Base-by-base conservation (phyloP, 2,888 invertebrate species). In the Cosmorhoe ocellata region DNA sequence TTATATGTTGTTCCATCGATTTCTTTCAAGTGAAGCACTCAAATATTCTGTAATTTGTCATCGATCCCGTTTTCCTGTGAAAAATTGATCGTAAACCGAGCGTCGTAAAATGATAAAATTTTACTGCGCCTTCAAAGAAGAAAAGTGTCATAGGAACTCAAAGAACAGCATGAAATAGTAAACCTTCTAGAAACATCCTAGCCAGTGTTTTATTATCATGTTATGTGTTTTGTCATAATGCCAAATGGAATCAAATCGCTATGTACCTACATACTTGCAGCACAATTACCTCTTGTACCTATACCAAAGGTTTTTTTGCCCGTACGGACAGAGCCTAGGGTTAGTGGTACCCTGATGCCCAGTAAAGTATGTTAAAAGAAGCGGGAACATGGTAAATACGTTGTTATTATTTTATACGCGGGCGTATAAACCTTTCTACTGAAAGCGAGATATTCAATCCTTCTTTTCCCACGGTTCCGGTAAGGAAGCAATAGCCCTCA, bases 401-500 rank as follows among this genome's bases (percentile, higher is more conserved):
- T 54, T 37, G 31, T 32, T 47, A 51, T 56, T 68, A 69, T 66
- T 66, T 64, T 41, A 70, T 65, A 55, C 51, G 59, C 44, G 14
- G 32, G 11, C 24, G 14, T 27, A 27, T 28, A 18, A 54, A 58
- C 63, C 63, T 59, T 49, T 58, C 54, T 51, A 63, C 53, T 51
- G 57, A 64, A 63, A 43, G 36, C 33, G 36, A 26, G 52, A 61
- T 64, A 70, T 66, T 67, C 61, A 64, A 70, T 65, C 59, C 51
- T 59, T 14, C 27, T 32, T 1, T 43, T 34, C 12, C n/a, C 22
- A 52, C 60, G 62, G 53, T 57, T 58, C 45, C 38, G 38, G 58
- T 51, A 64, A 67, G 66, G 63, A 68, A 69, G 57, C 63, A 61
- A 60, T 64, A 63, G 53, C 59, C 52, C 59, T 55, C 58, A 63